phyloP scores from a whole-genome alignment of 2,888 invertebrate genomes.

The Cancer borealis region DNA sequence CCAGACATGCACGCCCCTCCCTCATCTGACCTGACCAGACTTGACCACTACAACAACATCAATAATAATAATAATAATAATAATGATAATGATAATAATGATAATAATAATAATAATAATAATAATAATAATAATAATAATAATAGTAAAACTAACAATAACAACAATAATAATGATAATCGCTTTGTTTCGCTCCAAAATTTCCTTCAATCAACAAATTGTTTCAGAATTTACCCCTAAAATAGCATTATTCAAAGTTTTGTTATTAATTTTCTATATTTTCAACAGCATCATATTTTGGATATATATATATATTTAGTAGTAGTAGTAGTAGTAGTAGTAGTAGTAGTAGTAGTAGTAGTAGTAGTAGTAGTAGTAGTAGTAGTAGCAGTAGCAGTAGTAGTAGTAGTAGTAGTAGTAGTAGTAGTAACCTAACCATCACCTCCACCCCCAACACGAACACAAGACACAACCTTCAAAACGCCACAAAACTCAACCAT shows the following conservation, averaged over 20 bases:
- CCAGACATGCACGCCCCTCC: background rate
- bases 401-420: background rate
- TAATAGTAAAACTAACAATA: background rate
- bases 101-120: background rate
- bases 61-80: background rate
- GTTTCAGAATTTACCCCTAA: background rate
- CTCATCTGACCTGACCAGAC: background rate
- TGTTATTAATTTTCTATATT: background rate
- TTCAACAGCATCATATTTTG: background rate
- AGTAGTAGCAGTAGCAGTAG: conserved; percentile 20
- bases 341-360: background rate
- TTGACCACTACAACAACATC: background rate
- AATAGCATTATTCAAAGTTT: background rate
- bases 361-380: conserved; percentile 1
- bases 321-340: background rate
- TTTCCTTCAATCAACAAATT: background rate
- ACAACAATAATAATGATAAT: no score
- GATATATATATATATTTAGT: no score
- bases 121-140: background rate
- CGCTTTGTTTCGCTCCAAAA: background rate
- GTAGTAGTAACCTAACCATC: background rate
- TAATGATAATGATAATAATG: background rate
- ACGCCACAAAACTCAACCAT: no score
- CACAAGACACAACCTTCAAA: no score
- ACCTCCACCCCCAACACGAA: no score